A percentile compares a stretch with the other conserved stretches of the same genome.
These are phyloP conservation scores for Hafferia zeledoni DNA, from an alignment of 2,797 vertebrate species.

Conservation along the genomic window DNA sequence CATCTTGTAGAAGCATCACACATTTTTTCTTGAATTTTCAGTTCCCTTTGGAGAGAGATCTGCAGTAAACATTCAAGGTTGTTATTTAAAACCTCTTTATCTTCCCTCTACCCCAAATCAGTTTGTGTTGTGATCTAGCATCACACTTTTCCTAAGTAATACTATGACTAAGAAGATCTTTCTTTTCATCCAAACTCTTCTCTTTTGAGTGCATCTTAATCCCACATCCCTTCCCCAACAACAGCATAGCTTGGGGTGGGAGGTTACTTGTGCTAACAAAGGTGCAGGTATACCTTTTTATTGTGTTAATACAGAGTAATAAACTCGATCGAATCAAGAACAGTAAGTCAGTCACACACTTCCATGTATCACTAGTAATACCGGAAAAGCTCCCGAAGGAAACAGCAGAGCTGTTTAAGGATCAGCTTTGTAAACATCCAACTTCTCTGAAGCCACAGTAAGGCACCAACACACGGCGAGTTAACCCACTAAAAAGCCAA, in stretches of 20 bases:
- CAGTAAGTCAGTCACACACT: not conserved
- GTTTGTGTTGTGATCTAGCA: not conserved
- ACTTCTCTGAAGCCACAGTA: not conserved
- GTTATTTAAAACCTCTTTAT: not conserved
- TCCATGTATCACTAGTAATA: not conserved
- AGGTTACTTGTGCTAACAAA: not conserved
- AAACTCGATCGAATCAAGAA: not conserved
- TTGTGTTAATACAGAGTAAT: not conserved
- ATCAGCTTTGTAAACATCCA: not conserved
- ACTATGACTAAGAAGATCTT: not conserved
- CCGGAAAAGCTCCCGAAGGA: not conserved
- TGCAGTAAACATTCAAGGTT: not conserved
- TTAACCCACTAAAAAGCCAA: not conserved
- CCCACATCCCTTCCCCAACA: too few species aligned
- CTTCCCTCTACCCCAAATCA: not conserved
- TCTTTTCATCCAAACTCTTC: not conserved
- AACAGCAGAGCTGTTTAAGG: not conserved
- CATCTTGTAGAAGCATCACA: not conserved
- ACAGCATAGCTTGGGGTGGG: not conserved
- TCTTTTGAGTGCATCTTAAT: not conserved
- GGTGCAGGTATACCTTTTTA: not conserved
- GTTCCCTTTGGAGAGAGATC: not conserved
- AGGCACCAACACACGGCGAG: rapidly evolving
- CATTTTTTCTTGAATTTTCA: not conserved
- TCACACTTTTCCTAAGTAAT: not conserved